Conservation (phyloP, 2,888 invertebrate species). For the Alcis repandata region DNA sequence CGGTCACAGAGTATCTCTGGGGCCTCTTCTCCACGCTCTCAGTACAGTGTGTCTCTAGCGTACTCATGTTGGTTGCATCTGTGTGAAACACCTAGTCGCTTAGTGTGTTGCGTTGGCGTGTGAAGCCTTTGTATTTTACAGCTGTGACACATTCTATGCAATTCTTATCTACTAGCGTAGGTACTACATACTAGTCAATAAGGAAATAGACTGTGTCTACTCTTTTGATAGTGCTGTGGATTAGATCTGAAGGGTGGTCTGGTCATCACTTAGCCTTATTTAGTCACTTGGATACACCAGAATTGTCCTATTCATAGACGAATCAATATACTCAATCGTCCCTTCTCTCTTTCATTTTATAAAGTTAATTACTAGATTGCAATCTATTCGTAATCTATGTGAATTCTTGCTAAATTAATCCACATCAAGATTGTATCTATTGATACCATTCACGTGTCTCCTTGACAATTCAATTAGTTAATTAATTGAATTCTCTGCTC, state of each 20-base stretch:
- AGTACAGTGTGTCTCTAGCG: conserved; percentile 70
- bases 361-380: too few species aligned
- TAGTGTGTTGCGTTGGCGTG: conserved; percentile 62
- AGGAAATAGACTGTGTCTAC: not conserved
- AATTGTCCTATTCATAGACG: not conserved
- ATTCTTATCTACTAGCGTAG: not conserved
- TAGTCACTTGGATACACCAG: not conserved
- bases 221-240: not conserved
- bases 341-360: too few species aligned
- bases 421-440: conserved; percentile 22
- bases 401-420: not conserved
- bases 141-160: conserved; percentile 32
- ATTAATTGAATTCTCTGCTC: conserved; percentile 41
- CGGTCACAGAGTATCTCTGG: conserved; percentile 87
- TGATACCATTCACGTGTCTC: conserved; percentile 19
- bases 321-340: too few species aligned
- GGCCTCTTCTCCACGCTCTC: conserved; percentile 66
- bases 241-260: not conserved
- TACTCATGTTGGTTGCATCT: conserved; percentile 77
- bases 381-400: not conserved
- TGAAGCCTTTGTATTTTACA: conserved; percentile 29
- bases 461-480: conserved; percentile 36
- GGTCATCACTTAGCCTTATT: not conserved
- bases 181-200: not conserved
- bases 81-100: conserved; percentile 79